Evolutionary conservation across 2,113 vertebrate species (phyloP).

Genomic region (Gulo gulo): DNA sequence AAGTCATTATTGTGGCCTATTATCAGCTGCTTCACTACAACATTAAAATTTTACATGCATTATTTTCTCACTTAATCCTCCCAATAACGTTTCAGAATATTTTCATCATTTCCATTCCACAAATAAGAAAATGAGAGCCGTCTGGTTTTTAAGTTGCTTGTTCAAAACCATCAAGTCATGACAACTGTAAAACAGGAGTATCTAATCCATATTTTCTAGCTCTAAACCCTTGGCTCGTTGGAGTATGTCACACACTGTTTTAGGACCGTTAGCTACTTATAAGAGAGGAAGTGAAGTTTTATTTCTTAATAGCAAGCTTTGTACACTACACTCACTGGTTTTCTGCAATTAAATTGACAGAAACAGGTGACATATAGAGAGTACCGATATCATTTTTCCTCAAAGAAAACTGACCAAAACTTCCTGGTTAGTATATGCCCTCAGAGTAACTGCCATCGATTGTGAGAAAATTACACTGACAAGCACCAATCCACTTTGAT

Average conservation of each 20-base stretch:
- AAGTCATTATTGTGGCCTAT: background rate
- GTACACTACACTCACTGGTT: background rate
- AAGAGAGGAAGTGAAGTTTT: background rate
- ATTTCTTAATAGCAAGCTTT: background rate
- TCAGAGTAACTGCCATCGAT: background rate
- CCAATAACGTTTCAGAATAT: background rate
- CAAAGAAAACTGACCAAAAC: background rate
- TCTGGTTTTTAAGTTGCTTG: background rate
- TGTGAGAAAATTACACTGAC: background rate
- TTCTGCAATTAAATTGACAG: background rate
- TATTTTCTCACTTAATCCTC: background rate
- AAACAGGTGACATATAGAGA: background rate
- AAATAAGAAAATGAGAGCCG: background rate
- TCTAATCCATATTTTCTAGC: background rate
- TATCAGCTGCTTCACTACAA: background rate
- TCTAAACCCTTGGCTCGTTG: background rate
- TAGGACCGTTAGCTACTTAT: background rate
- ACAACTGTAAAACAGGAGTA: background rate
- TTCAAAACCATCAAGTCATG: slow-evolving; percentile 14
- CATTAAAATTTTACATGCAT: background rate
- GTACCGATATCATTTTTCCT: background rate
- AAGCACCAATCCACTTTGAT: background rate
- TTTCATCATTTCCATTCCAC: background rate
- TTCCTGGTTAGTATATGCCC: background rate
- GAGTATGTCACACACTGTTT: background rate